A percentile compares a stretch with the other conserved stretches of the same genome.
These are phyloP conservation scores for Trichogramma dendrolimi DNA, from an alignment of 2,888 invertebrate species.

Conservation along the genomic window DNA sequence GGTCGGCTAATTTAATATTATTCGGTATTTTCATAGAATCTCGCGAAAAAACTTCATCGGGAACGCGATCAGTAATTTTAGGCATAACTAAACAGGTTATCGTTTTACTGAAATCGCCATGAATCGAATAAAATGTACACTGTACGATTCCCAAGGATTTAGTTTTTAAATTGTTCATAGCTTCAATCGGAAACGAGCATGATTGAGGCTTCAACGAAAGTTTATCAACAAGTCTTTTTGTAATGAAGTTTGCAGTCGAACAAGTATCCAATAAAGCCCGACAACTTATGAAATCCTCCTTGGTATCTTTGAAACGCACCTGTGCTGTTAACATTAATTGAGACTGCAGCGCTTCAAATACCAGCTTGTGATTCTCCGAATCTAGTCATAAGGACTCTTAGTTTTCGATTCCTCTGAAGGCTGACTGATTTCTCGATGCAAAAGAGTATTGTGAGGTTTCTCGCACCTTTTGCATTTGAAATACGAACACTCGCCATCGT, in stretches of 20 bases:
- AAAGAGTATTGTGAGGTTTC: no score
- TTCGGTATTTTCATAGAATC: neutral
- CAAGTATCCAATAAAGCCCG: neutral
- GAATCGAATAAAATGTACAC: constrained; percentile 1
- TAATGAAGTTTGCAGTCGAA: constrained; percentile 5
- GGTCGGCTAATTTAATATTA: constrained; percentile 9
- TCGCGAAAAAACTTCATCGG: neutral
- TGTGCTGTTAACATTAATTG: neutral
- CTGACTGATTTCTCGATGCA: no score
- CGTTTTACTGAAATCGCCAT: neutral
- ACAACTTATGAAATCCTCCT: neutral
- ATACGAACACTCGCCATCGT: no score
- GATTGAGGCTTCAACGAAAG: neutral
- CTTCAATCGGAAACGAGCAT: neutral
- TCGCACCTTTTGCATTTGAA: no score
- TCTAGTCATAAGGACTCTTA: no score
- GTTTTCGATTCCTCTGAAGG: no score
- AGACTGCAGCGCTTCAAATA: neutral
- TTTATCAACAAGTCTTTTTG: neutral
- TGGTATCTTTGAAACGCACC: neutral
- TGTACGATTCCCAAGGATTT: neutral
- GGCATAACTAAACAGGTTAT: neutral
- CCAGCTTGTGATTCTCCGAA: no score
- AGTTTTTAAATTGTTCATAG: constrained; percentile 2
- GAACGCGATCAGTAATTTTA: neutral